Evolutionary conservation across 1,140 invertebrate species (phyloP), one percentile per base, ranked within the genome.

Genomic region (Gonioctena quinquepunctata): DNA sequence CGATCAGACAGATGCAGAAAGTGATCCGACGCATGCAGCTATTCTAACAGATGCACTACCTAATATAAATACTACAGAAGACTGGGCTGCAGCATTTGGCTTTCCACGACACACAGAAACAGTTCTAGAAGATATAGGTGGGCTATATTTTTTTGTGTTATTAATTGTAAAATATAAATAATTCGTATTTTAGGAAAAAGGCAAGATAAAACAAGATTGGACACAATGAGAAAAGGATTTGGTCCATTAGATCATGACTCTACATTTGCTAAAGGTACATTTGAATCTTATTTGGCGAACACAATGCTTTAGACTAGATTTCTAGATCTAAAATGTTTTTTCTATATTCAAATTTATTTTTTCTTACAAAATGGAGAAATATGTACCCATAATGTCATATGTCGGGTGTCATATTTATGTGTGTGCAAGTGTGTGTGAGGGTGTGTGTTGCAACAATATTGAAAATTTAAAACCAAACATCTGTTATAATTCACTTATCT

Each of bases 61-160:
- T 8, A 76, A 77, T 42, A 80, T 83, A 18, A 78, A 77, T 50
- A 81, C 76, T 8, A 77, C 72, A 3, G 82, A 83, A 65, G 80
- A 81, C 60, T 83, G 82, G 82, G 79, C 78, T 48, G 80, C 81
- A 11, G 80, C 79, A 6, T 83, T 83, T 60, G 82, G 82, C 8
- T 82, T 82, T 67, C 60, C 77, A 26, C 80, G 77, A 49, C 75
- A 81, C 52, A 70, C 60, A 52, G 74, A 77, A 23, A 71, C 73
- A 54, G 42, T 79, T 50, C 69, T 76, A 50, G 73, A 76, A 27
- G 42, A 74, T 33, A 71, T 72, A 25, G 69, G 54, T 57, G 65
- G 69, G 52, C 18, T 66, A 13, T 13, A 28, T n/a, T n/a, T 28
- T 11, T 21, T 19, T 18, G 5, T 5, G 3, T 11, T n/a, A n/a